Base-by-base conservation (phyloP, 2,797 vertebrate genomes). In the Miichthys miiuy region DNA sequence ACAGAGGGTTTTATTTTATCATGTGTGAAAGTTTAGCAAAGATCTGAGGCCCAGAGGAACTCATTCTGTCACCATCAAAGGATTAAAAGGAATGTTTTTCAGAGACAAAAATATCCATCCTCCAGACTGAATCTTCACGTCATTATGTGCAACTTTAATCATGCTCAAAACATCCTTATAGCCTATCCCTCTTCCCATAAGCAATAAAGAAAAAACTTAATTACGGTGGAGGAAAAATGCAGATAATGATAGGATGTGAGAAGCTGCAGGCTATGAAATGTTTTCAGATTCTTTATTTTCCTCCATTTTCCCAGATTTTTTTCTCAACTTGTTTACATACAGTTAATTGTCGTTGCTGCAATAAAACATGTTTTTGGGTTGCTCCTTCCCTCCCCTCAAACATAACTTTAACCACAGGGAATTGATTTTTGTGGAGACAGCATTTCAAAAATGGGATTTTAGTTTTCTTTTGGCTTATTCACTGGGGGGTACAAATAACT, bases 161-260 rank as follows among this genome's bases (percentile, higher is more conserved):
- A 87, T 81, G 85, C 83, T 90, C 82, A 88, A 94, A 94, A 93
- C 92, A 93, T 92, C 91, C 88, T 91, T 88, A 90, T 76, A 72
- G 87, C 84, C 80, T 69, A 84, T 82, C 87, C 87, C 79, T 87
- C 88, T 95, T 93, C 93, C 94, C 92, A 93, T 95, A 92, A 93
- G 91, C 92, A 94, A 95, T 94, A 93, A 94, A 94, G 90, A 82
- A 92, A 91, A 88, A 92, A 87, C 76, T 75, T 93, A 95, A 95
- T 95, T 94, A 95, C 79, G 90, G 89, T 86, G 76, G 86, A 89
- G 88, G 70, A 93, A 91, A 93, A 93, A 95, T 93, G 92, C 85
- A 93, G 93, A 93, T 95, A 94, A 95, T 95, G 91, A 96, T 92
- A 94, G 94, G 93, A 93, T 88, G 82, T 61, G 85, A 90, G 84